A percentile compares a stretch with the other conserved stretches of the same genome.
Evolutionary conservation across 2,113 vertebrate genomes (phyloP).

Genomic region (Plecturocebus donacophilus): DNA sequence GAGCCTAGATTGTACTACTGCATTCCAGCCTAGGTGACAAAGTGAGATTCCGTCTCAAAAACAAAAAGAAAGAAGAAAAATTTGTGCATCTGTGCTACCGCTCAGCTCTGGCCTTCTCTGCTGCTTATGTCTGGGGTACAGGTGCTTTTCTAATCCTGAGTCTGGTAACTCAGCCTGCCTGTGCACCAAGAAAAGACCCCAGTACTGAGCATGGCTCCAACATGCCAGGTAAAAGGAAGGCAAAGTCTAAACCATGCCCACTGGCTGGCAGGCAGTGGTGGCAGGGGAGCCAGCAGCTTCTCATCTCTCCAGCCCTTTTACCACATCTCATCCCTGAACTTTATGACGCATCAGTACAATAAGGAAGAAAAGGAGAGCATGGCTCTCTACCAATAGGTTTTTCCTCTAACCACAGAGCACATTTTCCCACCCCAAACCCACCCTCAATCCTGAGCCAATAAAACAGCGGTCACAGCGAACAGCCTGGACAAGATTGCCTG

Average conservation of each 20-base stretch:
- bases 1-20: too few relatives aligned
- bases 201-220: rapidly evolving
- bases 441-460: not conserved
- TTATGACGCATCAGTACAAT: rapidly evolving
- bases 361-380: not conserved
- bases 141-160: not conserved
- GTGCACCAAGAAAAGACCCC: rapidly evolving
- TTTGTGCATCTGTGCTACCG: rapidly evolving
- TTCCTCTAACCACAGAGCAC: not conserved
- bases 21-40: too few relatives aligned
- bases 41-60: too few relatives aligned
- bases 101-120: too few relatives aligned
- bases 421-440: rapidly evolving
- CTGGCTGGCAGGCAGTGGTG: not conserved
- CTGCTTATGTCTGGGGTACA: rapidly evolving
- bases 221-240: rapidly evolving
- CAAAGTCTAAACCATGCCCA: not conserved
- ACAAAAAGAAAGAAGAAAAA: too few relatives aligned
- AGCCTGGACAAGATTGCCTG: rapidly evolving
- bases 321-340: not conserved
- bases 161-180: rapidly evolving
- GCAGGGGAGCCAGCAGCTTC: not conserved
- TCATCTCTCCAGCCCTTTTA: too few relatives aligned
- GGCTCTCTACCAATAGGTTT: not conserved
- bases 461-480: rapidly evolving